Percentiles rank a stretch among this genome's conserved stretches.
Conservation (phyloP, 2,797 vertebrate genomes). For the Decapterus maruadsi region DNA sequence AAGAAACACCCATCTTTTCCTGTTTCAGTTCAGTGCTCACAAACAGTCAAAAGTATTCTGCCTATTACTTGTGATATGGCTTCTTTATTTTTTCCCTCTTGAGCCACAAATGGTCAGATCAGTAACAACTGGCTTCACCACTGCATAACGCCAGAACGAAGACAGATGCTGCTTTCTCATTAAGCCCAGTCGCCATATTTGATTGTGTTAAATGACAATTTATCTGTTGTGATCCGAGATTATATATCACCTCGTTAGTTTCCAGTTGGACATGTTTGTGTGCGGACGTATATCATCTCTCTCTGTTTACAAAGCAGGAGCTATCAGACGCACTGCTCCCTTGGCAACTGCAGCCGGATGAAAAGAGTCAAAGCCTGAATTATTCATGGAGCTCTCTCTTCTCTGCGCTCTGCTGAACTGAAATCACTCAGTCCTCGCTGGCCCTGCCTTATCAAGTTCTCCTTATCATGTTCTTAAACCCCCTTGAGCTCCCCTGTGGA, state of each 20-base stretch:
- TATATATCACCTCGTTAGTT: conserved; percentile 9
- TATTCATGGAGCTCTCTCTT: conserved; percentile 69
- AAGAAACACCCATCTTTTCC: background rate
- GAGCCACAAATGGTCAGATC: background rate
- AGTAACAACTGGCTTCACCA: background rate
- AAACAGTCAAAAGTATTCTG: background rate
- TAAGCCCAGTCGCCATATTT: background rate
- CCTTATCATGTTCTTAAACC: conserved; percentile 54
- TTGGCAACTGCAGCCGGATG: conserved; percentile 58
- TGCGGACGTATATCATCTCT: conserved; percentile 22
- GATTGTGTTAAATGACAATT: background rate
- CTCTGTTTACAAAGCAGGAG: conserved; percentile 61
- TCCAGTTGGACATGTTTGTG: conserved; percentile 10
- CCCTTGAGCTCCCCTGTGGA: conserved; percentile 22
- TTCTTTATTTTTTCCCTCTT: background rate
- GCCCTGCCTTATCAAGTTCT: conserved; percentile 56
- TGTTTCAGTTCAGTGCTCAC: background rate
- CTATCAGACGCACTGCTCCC: conserved; percentile 46
- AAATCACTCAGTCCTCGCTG: conserved; percentile 59
- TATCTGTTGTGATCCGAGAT: background rate
- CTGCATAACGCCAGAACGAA: background rate
- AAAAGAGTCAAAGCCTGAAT: conserved; percentile 72
- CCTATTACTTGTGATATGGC: background rate
- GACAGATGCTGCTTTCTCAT: background rate
- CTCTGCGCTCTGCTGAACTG: conserved; percentile 45